Evolutionary conservation across 2,888 invertebrate species (phyloP).

Genomic region (Cotesia congregata): DNA sequence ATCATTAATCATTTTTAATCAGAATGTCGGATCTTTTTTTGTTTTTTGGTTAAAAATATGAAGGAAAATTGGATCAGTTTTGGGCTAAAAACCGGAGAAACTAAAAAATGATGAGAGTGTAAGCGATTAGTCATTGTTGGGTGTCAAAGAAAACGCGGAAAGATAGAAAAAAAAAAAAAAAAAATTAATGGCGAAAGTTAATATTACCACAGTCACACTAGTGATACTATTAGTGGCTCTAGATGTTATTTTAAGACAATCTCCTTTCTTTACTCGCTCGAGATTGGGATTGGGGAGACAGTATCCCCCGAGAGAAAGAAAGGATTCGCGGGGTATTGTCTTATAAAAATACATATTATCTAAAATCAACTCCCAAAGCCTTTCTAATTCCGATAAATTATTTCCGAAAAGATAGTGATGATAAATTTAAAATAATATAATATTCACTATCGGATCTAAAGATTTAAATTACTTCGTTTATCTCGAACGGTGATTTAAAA

Average conservation of each 20-base stretch:
- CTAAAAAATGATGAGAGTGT: slow-evolving; percentile 1
- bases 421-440: not conserved
- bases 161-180: slow-evolving; percentile 35
- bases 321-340: slow-evolving; percentile 20
- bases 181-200: slow-evolving; percentile 45
- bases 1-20: not conserved
- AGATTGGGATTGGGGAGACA: not conserved
- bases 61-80: not conserved
- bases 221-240: not conserved
- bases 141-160: slow-evolving; percentile 45
- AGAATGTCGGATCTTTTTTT: not conserved
- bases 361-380: slow-evolving; percentile 19
- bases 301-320: slow-evolving; percentile 14
- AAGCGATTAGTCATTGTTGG: not conserved
- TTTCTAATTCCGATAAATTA: slow-evolving; percentile 15
- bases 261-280: slow-evolving; percentile 20
- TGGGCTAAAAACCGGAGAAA: not conserved
- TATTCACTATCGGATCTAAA: not conserved
- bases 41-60: not conserved
- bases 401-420: not conserved
- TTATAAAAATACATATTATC: slow-evolving; percentile 11
- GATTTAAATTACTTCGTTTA: not conserved
- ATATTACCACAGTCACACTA: slow-evolving; percentile 29
- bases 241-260: slow-evolving; percentile 15
- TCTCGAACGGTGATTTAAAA: not conserved